Evolutionary conservation across 1,140 invertebrate species (phyloP), one percentile per base, ranked within the genome.

Genomic region (Scaptodrosophila lebanonensis): DNA sequence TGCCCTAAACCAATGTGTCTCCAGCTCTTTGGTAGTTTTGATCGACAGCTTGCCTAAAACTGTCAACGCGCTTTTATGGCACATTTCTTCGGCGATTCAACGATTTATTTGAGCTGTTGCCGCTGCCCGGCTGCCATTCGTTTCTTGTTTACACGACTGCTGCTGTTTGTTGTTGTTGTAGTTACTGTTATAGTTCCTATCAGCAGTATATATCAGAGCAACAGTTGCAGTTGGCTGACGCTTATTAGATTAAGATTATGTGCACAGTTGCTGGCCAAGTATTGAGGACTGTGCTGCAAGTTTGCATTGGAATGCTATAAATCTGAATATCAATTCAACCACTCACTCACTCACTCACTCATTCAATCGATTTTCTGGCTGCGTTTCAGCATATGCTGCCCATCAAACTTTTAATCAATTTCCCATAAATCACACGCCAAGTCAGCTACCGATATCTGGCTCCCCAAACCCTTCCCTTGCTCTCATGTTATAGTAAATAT

Each of bases 11-110:
- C 45, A 50, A 36, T 50, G 38, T 3, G 48, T 57, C 50, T 20
- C 15, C 12, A 36, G 44, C 64, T 59, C 58, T 44, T 60, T 51
- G 30, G 48, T 17, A 56, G 44, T 52, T 79, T 82, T 82, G 75
- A 82, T 83, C 66, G 75, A 82, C 75, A 82, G 75, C 76, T 82
- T 70, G 75, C 75, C 75, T 83, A 82, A 82, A 82, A 82, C 76
- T 82, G 75, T 82, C 75, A 82, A 82, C 75, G 65, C 52, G 45
- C 66, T 68, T 76, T 76, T 75, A 79, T 79, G 75, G 65, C 57
- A 43, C 73, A 82, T 69, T 82, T 69, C 56, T 62, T 72, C 75
- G 51, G 60, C 68, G 59, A 61, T 56, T 39, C 69, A 75, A 67
- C 75, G 73, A 79, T 79, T 79, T 79, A 68, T 79, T 79, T 82